Base-by-base conservation (phyloP, 2,113 vertebrate species). In the Leptodactylus fuscus region DNA sequence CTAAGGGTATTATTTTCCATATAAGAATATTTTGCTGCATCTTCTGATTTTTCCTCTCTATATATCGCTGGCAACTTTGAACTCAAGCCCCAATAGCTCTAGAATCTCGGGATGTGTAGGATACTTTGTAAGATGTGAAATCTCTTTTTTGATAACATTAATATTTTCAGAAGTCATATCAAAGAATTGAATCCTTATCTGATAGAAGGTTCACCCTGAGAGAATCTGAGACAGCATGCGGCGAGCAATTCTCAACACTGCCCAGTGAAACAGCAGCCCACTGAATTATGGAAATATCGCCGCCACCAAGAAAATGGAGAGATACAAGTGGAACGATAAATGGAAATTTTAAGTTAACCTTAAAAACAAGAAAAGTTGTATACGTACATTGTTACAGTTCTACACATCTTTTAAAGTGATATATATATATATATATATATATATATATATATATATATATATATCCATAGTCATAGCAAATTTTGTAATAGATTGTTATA, bases 241-340 rank as follows among this genome's bases (percentile, higher is more conserved):
- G 36, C 9, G 48, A 67, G 15, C n/a, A 67, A 29, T 69, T 81
- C 62, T 29, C 44, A 69, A 69, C 24, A 67, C 18, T 20, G 29
- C 27, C 24, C 20, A 81, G 55, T 16, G 48, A 65, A 44, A 81
- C 36, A 81, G 78, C 15, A 81, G 29, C n/a, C 38, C 2, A 1
- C 67, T 81, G 20, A 65, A 69, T 69, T 81, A 69, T 81, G 80
- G 22, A 67, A 69, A 32, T 46, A 29, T 27, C 18, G 34, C 18
- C 44, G 27, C 49, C 27, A 44, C 69, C 3, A 69, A n/a, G n/a
- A n/a, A n/a, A n/a, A n/a, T n/a, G n/a, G n/a, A n/a, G n/a, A n/a
- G n/a, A n/a, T n/a, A n/a, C n/a, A n/a, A n/a, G n/a, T n/a, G n/a
- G n/a, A n/a, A n/a, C n/a, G n/a, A n/a, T n/a, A n/a, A n/a, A n/a